Base-by-base conservation (phyloP, 2,888 invertebrate species). In the Clunio marinus region DNA sequence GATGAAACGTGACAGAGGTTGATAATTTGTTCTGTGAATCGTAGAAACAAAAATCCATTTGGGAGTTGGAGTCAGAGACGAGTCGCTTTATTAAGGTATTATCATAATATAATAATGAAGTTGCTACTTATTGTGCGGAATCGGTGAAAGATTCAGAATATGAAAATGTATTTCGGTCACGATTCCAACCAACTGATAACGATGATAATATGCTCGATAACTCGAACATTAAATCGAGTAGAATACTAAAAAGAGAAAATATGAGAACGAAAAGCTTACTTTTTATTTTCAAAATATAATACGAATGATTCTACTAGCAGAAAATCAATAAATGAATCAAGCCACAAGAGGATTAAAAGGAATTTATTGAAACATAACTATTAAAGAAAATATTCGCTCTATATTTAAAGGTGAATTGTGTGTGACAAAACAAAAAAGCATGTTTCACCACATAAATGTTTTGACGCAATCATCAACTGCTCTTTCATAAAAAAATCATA, bases 161-260 rank as follows among this genome's bases (percentile, higher is more conserved):
- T 22, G 20, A 22, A 66, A 55, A 46, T 20, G 22, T 66, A 65
- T 65, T 66, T 66, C 15, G 66, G 66, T 66, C 66, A 66, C 66
- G 66, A 55, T 55, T 20, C 27, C 15, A 27, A 22, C 20, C 27
- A 41, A 46, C 28, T 41, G 66, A 66, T 66, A 66, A 66, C 66
- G 66, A 66, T 35, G 55, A 66, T 63, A 63, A 63, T 66, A 66
- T 65, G 63, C 25, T 65, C 62, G 63, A 65, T 46, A 25, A 45
- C 51, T 51, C 5, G 51, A 17, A 51, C 7, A 3, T 51, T n/a
- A 22, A 51, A 13, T 2, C 51, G 51, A 8, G 2, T 22, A 22
- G 22, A 51, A 51, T 51, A 51, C 22, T 51, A 51, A 51, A 51
- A n/a, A 51, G 41, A 32, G 32, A 32, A 32, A 3, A 41, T n/a